These are phyloP conservation scores for Caradrina clavipalpis DNA, from an alignment of 2,888 invertebrate species.

Conservation along the genomic window DNA sequence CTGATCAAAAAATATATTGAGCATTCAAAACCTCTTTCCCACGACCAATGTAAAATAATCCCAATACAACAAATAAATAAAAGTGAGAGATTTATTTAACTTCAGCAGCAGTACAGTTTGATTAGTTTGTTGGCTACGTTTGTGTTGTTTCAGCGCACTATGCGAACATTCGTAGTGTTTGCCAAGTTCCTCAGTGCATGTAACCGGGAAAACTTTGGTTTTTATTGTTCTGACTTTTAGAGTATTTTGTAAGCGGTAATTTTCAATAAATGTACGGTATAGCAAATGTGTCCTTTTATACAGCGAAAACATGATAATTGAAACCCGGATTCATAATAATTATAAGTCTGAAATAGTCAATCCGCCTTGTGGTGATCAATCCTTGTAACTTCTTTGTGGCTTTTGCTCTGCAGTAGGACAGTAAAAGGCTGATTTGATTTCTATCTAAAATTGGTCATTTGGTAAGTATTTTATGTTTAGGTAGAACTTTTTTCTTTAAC, in stretches of 20 bases:
- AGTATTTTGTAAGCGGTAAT: background rate
- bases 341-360: no score
- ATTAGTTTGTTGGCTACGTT: constrained; percentile 38
- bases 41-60: constrained; percentile 19
- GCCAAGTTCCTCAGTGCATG: constrained; percentile 48
- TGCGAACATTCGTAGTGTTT: constrained; percentile 1
- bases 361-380: no score
- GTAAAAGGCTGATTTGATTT: no score
- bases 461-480: no score
- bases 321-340: no score
- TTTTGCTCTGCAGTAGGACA: no score
- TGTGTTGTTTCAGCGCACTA: constrained; percentile 44
- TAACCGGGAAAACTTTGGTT: constrained; percentile 35
- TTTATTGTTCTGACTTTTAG: constrained; percentile 25
- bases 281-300: no score
- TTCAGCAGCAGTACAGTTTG: constrained; percentile 26
- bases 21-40: background rate
- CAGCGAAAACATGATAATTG: no score
- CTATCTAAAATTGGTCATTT: no score
- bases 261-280: constrained; percentile 3
- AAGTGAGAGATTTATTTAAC: constrained; percentile 35
- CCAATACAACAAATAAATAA: constrained; percentile 30
- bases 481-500: no score
- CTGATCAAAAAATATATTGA: background rate
- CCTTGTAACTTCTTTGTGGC: no score